These are phyloP conservation scores for Hydriomena furcata DNA, from an alignment of 2,888 invertebrate species.

Conservation along the genomic window DNA sequence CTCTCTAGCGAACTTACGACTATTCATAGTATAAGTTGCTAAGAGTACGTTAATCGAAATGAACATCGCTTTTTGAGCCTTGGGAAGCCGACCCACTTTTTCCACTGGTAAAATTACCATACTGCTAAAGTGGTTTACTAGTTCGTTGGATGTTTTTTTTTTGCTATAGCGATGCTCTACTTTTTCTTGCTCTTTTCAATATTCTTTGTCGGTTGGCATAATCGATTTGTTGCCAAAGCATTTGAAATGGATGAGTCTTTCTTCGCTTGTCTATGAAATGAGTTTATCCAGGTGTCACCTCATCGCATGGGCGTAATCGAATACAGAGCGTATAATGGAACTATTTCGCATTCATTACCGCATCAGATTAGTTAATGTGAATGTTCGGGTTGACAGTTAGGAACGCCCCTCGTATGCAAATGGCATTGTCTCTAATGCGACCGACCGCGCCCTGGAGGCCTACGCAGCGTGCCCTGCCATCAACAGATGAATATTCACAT, in stretches of 20 bases:
- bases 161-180: slow-evolving; percentile 3
- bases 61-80: slow-evolving; percentile 67
- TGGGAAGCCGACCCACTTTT: slow-evolving; percentile 58
- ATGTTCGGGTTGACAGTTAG: slow-evolving; percentile 78
- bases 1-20: slow-evolving; percentile 56
- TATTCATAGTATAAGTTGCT: slow-evolving; percentile 69
- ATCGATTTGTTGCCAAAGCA: background rate
- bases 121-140: slow-evolving; percentile 26
- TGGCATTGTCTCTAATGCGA: slow-evolving; percentile 79
- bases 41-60: slow-evolving; percentile 67
- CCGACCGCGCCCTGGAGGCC: slow-evolving; percentile 68
- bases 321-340: slow-evolving; percentile 57
- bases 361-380: slow-evolving; percentile 75
- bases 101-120: slow-evolving; percentile 59
- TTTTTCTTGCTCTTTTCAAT: slow-evolving; percentile 1
- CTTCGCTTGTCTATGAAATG: slow-evolving; percentile 6
- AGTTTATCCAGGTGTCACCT: slow-evolving; percentile 13
- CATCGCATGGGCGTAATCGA: slow-evolving; percentile 45
- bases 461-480: slow-evolving; percentile 65
- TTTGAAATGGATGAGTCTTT: background rate
- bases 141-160: slow-evolving; percentile 8
- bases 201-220: background rate
- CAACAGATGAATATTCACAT: slow-evolving; percentile 76
- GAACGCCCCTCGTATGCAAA: slow-evolving; percentile 77
- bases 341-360: slow-evolving; percentile 65